A percentile compares a stretch with the other conserved stretches of the same genome.
Conservation (phyloP, 2,888 invertebrate genomes). For the Laothoe populi region DNA sequence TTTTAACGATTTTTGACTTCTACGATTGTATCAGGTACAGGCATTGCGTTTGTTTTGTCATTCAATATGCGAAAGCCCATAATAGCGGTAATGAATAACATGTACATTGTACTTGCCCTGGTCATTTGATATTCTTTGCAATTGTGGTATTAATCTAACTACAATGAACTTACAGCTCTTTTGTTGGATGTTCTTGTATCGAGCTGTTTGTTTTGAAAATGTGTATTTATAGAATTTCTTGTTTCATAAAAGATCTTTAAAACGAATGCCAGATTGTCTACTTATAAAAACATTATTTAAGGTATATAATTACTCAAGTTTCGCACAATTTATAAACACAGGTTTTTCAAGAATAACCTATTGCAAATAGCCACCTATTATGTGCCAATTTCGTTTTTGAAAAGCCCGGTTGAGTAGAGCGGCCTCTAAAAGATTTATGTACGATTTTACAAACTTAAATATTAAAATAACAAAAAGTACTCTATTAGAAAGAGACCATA, state of each 20-base stretch:
- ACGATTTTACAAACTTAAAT: no score
- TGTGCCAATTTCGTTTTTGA: no score
- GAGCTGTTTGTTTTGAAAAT: background rate
- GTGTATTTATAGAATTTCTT: background rate
- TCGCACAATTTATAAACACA: no score
- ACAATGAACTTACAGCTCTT: slow-evolving; percentile 33
- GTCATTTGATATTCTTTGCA: slow-evolving; percentile 46
- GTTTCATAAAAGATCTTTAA: background rate
- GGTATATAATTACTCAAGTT: no score
- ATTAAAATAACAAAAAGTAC: no score
- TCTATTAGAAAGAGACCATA: no score
- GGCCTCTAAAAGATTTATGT: no score
- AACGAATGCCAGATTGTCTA: background rate
- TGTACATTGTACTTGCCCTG: slow-evolving; percentile 43
- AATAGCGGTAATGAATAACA: slow-evolving; percentile 49
- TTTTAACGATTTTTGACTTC: slow-evolving; percentile 16
- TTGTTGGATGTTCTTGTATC: slow-evolving; percentile 20
- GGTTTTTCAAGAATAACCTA: no score
- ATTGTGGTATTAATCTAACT: slow-evolving; percentile 42
- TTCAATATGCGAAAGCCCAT: slow-evolving; percentile 40
- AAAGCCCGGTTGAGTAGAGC: no score
- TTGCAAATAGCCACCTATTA: no score
- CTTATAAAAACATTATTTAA: background rate
- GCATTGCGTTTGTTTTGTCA: slow-evolving; percentile 1
- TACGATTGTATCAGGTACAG: slow-evolving; percentile 9